Base-by-base conservation (phyloP, 1,140 invertebrate species). In the Tachypleus tridentatus region DNA sequence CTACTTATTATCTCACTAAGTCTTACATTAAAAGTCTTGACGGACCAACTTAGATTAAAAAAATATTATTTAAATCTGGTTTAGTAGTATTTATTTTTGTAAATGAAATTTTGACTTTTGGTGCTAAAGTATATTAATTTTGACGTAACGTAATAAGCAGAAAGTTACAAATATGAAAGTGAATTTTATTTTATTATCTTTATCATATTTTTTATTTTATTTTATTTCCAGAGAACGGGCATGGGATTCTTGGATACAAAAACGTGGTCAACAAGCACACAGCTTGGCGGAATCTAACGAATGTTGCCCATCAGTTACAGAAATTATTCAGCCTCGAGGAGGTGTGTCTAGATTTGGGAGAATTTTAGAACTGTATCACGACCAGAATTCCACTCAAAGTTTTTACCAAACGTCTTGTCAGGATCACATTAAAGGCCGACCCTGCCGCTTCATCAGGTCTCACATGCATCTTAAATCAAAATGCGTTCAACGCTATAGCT, bases 401-500 rank as follows among this genome's bases (percentile, higher is more conserved):
- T 88, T 93, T 74, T 89, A 86, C 77, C 88, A 92, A 76, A 81
- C 86, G 56, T 89, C 87, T 3, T 92, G 90, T 74, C 81, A 82
- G 50, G 76, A 81, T 8, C 84, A 83, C 53, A 82, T 90, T 10
- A 81, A 83, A 66, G 82, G 86, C 71, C 83, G 83, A 71, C 87
- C 86, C 1, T 92, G 89, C 74, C 77, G 83, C 53, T 91, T 87
- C 77, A 80, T 91, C 65, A 85, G 89, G 74, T 79, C 82, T 9
- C 81, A 83, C 62, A 77, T 87, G 49, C 81, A 81, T 49, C 51
- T n/a, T 8, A 11, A 11, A 60, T 89, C 88, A 4, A 79, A 81
- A 71, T 93, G 90, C 77, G 84, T 87, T 7, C 89, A 92, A 76
- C 85, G 86, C 75, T 88, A 86, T 76, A 87, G 86, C n/a, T 92